phyloP scores from a whole-genome alignment of 2,113 vertebrate species.

The Oceanodroma tethys region DNA sequence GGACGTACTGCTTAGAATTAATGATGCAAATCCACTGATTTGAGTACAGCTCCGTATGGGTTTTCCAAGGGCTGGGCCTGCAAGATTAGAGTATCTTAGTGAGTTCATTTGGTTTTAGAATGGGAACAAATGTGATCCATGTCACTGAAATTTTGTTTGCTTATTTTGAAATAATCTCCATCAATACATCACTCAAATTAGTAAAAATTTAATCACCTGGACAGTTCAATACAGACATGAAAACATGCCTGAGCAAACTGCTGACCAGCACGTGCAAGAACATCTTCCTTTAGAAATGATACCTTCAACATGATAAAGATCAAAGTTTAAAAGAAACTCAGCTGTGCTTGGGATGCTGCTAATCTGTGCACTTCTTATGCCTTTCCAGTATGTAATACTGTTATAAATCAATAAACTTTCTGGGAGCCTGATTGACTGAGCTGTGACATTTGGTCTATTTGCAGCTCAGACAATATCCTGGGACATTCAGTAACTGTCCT shows the following conservation, averaged over 20 bases:
- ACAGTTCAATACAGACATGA: fast-evolving
- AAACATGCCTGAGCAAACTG: neutral
- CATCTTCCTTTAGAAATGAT: neutral
- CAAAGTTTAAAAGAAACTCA: neutral
- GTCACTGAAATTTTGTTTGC: neutral
- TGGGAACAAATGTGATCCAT: neutral
- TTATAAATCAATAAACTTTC: neutral
- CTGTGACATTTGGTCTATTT: neutral
- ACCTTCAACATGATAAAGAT: neutral
- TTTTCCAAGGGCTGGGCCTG: neutral
- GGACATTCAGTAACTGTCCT: neutral
- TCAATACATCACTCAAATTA: neutral
- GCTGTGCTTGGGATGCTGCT: neutral
- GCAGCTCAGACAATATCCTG: neutral
- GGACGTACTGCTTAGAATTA: neutral
- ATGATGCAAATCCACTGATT: neutral
- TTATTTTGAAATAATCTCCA: neutral
- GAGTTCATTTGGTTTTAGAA: neutral
- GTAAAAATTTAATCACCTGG: neutral
- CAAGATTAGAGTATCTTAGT: neutral
- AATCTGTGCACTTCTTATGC: neutral
- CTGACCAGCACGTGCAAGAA: neutral
- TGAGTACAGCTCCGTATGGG: neutral
- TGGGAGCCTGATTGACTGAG: neutral
- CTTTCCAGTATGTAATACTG: neutral